These are phyloP conservation scores for Nomada fucata DNA, from an alignment of 2,888 invertebrate genomes.

Conservation along the genomic window DNA sequence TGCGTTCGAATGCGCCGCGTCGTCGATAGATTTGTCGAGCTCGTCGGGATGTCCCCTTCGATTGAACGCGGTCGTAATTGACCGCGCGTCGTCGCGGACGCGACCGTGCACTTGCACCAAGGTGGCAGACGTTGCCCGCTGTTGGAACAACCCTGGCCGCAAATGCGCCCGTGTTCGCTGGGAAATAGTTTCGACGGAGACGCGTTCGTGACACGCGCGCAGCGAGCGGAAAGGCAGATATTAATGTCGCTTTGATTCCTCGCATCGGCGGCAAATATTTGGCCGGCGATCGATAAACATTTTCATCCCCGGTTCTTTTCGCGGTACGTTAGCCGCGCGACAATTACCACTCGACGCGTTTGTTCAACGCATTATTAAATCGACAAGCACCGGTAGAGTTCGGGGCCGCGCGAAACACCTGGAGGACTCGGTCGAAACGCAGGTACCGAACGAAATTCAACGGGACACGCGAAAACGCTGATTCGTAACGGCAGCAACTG, in stretches of 20 bases:
- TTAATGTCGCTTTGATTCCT: conserved; percentile 28
- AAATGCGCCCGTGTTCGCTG: conserved; percentile 19
- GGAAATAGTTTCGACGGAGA: conserved; percentile 31
- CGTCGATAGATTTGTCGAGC: conserved; percentile 10
- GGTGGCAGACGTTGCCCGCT: conserved; percentile 4
- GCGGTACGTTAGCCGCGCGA: conserved; percentile 11
- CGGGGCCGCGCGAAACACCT: not conserved
- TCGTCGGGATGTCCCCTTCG: conserved; percentile 23
- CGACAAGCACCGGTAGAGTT: not conserved
- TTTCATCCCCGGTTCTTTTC: conserved; percentile 14
- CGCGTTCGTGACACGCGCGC: conserved; percentile 26
- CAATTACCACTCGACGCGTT: not conserved
- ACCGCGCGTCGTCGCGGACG: conserved; percentile 14
- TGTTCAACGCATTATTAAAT: conserved; percentile 3
- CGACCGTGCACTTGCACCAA: conserved; percentile 17
- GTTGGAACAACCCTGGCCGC: conserved; percentile 14
- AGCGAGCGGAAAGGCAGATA: not conserved
- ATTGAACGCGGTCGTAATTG: conserved; percentile 30
- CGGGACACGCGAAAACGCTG: no score
- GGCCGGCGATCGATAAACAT: not conserved
- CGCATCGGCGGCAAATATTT: conserved; percentile 26
- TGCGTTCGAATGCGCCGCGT: not conserved
- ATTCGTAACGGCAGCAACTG: no score
- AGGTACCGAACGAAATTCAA: not conserved
- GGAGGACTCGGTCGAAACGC: not conserved